Percentiles rank a stretch among this genome's conserved stretches.
These are phyloP conservation scores for Leistus spinibarbis DNA, from an alignment of 2,888 invertebrate genomes.

Conservation along the genomic window DNA sequence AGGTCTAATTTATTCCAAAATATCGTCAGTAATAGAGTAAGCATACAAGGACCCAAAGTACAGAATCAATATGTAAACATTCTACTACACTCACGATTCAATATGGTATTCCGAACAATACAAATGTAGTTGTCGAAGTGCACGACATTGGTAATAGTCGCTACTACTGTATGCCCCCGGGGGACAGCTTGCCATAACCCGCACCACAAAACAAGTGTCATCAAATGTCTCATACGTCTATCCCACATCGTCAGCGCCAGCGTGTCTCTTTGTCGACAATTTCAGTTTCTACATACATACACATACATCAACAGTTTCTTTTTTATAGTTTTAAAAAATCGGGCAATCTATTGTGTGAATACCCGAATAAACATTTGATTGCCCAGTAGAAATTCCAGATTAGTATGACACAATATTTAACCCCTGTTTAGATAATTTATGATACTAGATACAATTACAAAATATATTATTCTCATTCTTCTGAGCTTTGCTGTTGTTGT, in stretches of 20 bases:
- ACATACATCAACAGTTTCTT: no score
- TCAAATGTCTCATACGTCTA: conserved; percentile 5
- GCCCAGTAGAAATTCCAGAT: no score
- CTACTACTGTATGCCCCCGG: background rate
- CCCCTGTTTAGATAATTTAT: no score
- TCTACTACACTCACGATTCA: conserved; percentile 29
- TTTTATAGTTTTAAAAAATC: no score
- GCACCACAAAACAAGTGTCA: background rate
- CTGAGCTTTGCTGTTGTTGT: no score
- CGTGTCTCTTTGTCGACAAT: background rate
- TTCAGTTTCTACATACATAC: background rate
- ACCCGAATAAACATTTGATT: no score
- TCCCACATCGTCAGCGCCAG: background rate
- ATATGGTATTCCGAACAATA: conserved; percentile 29
- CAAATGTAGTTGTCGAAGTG: conserved; percentile 11
- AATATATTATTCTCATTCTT: no score
- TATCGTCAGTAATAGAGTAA: no score
- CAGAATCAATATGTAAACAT: conserved; percentile 36
- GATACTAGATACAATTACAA: no score
- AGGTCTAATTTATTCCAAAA: background rate
- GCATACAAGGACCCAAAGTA: no score
- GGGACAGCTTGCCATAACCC: background rate
- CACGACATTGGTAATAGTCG: background rate
- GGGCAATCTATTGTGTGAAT: no score
- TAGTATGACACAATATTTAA: no score